Conservation (phyloP, 2,888 invertebrate genomes). For the Pogonocherus hispidulus region DNA sequence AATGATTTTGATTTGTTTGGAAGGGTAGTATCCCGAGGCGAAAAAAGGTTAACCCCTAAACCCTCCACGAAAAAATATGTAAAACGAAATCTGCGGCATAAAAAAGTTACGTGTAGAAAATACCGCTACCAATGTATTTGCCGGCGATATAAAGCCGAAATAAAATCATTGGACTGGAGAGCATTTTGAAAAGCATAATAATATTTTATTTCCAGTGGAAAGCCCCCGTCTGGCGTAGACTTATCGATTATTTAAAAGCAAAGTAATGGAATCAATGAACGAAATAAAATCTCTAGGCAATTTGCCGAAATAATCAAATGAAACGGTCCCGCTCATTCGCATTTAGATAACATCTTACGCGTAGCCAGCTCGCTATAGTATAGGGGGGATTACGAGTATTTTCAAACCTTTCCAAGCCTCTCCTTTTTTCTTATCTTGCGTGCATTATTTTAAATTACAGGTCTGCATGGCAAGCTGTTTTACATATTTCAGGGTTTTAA, state of each 20-base stretch:
- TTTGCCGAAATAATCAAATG: slow-evolving; percentile 33
- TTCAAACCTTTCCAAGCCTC: slow-evolving; percentile 14
- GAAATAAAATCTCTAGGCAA: slow-evolving; percentile 28
- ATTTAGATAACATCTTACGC: slow-evolving; percentile 33
- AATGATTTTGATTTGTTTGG: neutral
- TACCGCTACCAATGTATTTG: neutral
- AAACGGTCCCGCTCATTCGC: slow-evolving; percentile 26
- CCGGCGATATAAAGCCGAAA: slow-evolving; percentile 5
- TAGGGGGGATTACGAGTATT: slow-evolving; percentile 13
- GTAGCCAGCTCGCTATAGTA: slow-evolving; percentile 4
- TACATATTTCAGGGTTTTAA: neutral
- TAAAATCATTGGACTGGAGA: slow-evolving; percentile 12
- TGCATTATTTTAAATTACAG: slow-evolving; percentile 24
- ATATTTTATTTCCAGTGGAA: slow-evolving; percentile 15
- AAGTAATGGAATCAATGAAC: slow-evolving; percentile 27
- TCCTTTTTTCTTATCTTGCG: slow-evolving; percentile 9
- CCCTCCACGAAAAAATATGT: neutral
- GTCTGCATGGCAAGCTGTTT: neutral
- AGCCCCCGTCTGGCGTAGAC: neutral
- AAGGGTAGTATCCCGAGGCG: neutral
- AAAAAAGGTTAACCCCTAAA: neutral
- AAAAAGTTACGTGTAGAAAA: slow-evolving; percentile 1
- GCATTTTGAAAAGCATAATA: slow-evolving; percentile 21
- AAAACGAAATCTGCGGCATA: neutral
- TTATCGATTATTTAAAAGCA: slow-evolving; percentile 29